A percentile compares a stretch with the other conserved stretches of the same genome.
Conservation (phyloP, 92 coral and sea anemone species). For the Paramuricea clavata region DNA sequence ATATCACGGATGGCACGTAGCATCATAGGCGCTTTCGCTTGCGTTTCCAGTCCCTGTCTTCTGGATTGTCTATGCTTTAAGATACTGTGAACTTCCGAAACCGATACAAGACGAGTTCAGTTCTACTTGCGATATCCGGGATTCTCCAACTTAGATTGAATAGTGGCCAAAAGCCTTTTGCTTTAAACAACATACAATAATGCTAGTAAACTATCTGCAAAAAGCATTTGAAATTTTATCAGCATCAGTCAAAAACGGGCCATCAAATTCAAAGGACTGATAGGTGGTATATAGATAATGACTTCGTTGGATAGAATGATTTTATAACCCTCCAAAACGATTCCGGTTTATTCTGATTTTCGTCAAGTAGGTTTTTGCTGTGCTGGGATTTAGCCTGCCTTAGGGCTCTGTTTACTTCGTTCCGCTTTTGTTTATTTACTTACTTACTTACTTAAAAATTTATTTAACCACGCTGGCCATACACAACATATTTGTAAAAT, state of each 20-base stretch:
- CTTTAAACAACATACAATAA: background rate
- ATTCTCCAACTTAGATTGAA: no score
- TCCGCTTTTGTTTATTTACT: background rate
- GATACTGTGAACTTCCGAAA: no score
- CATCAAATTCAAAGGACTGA: background rate
- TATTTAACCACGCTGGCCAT: no score
- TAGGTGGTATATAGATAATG: background rate
- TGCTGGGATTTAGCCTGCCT: background rate
- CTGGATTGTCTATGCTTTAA: no score
- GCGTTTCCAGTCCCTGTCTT: no score
- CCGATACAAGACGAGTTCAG: no score
- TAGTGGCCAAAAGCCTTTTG: background rate
- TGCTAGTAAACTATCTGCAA: background rate
- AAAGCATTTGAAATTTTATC: constrained; percentile 20
- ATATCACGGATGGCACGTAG: no score
- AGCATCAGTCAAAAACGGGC: background rate
- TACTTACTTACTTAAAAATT: no score
- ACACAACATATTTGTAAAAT: no score
- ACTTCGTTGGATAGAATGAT: background rate
- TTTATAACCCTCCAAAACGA: background rate
- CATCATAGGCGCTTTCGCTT: no score
- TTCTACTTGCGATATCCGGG: no score
- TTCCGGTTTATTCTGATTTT: background rate
- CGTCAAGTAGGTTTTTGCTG: background rate
- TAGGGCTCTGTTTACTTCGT: constrained; percentile 2